A percentile compares a stretch with the other conserved stretches of the same genome.
Conservation (phyloP, 2,888 invertebrate genomes). For the Nycteola revayana region DNA sequence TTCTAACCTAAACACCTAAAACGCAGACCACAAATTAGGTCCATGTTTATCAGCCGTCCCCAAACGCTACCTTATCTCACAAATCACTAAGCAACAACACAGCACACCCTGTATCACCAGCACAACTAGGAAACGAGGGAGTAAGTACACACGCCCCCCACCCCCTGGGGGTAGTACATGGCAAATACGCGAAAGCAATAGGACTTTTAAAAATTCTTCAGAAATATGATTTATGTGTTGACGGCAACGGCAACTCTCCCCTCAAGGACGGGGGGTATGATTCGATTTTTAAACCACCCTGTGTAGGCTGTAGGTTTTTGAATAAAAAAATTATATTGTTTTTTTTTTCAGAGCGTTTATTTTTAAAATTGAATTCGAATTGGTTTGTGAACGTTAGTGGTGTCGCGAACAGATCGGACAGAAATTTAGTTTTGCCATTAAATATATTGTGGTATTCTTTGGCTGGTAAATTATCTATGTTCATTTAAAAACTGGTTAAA, state of each 20-base stretch:
- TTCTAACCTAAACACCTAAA: too few relatives aligned
- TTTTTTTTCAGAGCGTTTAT: slow-evolving; percentile 35
- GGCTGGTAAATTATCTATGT: too few relatives aligned
- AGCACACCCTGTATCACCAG: slow-evolving; percentile 50
- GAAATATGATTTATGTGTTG: slow-evolving; percentile 83
- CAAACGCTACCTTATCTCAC: slow-evolving; percentile 17
- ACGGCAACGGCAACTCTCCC: slow-evolving; percentile 72
- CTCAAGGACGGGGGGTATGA: slow-evolving; percentile 78
- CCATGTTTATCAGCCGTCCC: not conserved
- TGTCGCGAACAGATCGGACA: not conserved
- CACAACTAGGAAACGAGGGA: slow-evolving; percentile 81
- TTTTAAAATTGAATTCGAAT: slow-evolving; percentile 34
- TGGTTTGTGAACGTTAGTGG: slow-evolving; percentile 13
- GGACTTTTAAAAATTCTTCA: slow-evolving; percentile 83
- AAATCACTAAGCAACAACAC: slow-evolving; percentile 30
- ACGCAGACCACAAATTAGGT: not conserved
- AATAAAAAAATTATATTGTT: slow-evolving; percentile 48
- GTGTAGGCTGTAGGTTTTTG: slow-evolving; percentile 48
- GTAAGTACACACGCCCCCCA: slow-evolving; percentile 77
- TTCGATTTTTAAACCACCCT: slow-evolving; percentile 81
- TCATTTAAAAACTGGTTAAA: too few relatives aligned
- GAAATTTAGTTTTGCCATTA: too few relatives aligned
- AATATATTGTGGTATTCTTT: too few relatives aligned
- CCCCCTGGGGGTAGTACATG: slow-evolving; percentile 74
- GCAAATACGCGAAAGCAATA: slow-evolving; percentile 83